phyloP scores from a whole-genome alignment of 2,797 vertebrate species.

The Enteromius radiatus region DNA sequence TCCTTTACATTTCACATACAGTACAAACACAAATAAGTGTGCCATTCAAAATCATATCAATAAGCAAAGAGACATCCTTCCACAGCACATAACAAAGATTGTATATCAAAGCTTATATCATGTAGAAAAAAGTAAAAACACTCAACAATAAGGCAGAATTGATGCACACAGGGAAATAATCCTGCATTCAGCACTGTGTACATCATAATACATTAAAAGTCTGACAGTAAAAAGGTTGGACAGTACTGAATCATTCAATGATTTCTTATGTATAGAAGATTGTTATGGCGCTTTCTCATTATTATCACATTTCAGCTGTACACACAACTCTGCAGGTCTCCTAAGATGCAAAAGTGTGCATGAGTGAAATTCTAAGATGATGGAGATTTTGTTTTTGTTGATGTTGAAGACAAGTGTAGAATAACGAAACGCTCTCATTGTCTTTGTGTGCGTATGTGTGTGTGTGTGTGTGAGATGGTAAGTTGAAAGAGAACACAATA shows the following conservation, averaged over 20 bases:
- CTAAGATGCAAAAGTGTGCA: conserved; percentile 2
- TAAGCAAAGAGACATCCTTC: background rate
- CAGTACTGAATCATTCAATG: background rate
- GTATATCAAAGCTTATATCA: no score
- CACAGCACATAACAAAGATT: background rate
- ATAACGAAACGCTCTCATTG: conserved; percentile 12
- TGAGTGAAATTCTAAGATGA: background rate
- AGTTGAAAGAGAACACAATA: conserved; percentile 35
- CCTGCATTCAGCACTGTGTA: background rate
- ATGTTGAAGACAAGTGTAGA: conserved; percentile 24
- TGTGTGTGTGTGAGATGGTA: background rate
- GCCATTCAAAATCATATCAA: background rate
- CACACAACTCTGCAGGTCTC: background rate
- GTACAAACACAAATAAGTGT: background rate
- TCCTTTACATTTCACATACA: background rate
- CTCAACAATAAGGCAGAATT: background rate
- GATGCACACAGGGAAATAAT: background rate
- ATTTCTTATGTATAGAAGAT: background rate
- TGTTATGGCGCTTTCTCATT: background rate
- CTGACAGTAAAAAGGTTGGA: background rate
- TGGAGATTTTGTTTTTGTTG: conserved; percentile 31
- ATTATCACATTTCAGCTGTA: background rate
- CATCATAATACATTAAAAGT: background rate
- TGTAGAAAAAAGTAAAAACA: background rate
- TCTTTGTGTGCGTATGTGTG: no score